Conservation (phyloP, 2,113 vertebrate species). For the Talpa occidentalis region DNA sequence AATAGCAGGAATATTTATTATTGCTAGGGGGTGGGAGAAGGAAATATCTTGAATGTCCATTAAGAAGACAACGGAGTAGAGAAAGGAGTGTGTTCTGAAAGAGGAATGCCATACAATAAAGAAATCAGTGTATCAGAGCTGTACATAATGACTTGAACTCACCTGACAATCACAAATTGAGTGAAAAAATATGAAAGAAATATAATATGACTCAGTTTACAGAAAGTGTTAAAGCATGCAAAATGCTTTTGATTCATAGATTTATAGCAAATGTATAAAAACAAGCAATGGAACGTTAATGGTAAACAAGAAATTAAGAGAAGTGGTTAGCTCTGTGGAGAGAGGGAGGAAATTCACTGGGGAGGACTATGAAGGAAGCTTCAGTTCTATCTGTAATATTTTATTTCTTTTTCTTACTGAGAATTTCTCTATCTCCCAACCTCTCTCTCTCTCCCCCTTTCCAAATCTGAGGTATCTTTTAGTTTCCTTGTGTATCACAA, state of each 20-base stretch:
- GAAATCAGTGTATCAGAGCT: neutral
- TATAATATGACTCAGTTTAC: neutral
- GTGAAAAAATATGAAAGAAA: neutral
- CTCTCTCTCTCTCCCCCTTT: neutral
- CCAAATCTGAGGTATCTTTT: neutral
- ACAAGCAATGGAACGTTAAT: neutral
- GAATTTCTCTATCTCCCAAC: neutral
- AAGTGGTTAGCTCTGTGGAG: neutral
- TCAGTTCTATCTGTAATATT: neutral
- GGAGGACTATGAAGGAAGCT: neutral
- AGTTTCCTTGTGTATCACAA: neutral
- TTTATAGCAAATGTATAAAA: neutral
- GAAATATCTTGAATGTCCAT: neutral
- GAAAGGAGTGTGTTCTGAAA: neutral
- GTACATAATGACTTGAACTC: neutral
- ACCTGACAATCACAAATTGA: neutral
- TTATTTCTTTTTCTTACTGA: neutral
- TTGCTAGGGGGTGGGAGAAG: neutral
- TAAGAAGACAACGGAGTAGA: neutral
- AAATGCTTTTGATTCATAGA: neutral
- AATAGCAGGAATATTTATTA: neutral
- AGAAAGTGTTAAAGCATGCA: neutral
- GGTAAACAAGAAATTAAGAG: neutral
- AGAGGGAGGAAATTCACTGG: neutral
- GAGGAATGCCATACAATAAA: neutral